These are phyloP conservation scores for Vandiemenella viatica DNA, from an alignment of 2,888 invertebrate species.

Conservation along the genomic window DNA sequence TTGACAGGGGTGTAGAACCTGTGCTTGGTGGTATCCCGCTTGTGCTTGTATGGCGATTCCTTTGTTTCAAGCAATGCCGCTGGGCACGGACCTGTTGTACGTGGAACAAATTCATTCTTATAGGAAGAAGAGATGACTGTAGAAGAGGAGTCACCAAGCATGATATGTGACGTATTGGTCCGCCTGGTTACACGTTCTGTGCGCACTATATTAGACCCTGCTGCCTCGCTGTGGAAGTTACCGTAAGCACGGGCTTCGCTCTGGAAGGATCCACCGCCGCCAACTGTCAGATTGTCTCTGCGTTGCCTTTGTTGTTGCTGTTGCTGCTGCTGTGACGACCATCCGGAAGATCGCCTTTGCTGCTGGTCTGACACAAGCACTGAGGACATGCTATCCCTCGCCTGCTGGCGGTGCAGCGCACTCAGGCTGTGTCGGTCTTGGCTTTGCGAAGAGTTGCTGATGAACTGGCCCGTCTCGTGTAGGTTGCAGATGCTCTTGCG, in stretches of 20 bases:
- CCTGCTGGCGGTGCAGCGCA: slow-evolving; percentile 52
- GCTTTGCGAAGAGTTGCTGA: slow-evolving; percentile 47
- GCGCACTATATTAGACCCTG: slow-evolving; percentile 10
- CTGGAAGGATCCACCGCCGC: slow-evolving; percentile 41
- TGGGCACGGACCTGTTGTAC: slow-evolving; percentile 60
- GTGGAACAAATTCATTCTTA: slow-evolving; percentile 59
- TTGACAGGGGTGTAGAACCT: slow-evolving; percentile 67
- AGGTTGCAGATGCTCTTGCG: slow-evolving; percentile 67
- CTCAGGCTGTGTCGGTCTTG: slow-evolving; percentile 63
- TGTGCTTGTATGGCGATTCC: slow-evolving; percentile 65
- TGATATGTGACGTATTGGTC: slow-evolving; percentile 59
- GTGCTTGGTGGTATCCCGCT: slow-evolving; percentile 69
- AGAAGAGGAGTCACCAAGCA: slow-evolving; percentile 42
- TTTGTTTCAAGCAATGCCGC: slow-evolving; percentile 56
- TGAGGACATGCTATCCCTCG: slow-evolving; percentile 26
- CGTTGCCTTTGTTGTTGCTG: slow-evolving; percentile 40
- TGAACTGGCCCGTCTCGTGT: slow-evolving; percentile 54
- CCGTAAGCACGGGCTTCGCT: slow-evolving; percentile 45
- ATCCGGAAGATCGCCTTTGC: slow-evolving; percentile 36
- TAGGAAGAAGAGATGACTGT: slow-evolving; percentile 47
- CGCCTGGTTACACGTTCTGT: slow-evolving; percentile 28
- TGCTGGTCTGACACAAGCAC: slow-evolving; percentile 28
- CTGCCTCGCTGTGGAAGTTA: too few relatives aligned
- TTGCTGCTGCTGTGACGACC: slow-evolving; percentile 31
- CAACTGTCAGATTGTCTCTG: slow-evolving; percentile 58